phyloP scores from a whole-genome alignment of 2,888 invertebrate genomes.

The Lycaena phlaeas region DNA sequence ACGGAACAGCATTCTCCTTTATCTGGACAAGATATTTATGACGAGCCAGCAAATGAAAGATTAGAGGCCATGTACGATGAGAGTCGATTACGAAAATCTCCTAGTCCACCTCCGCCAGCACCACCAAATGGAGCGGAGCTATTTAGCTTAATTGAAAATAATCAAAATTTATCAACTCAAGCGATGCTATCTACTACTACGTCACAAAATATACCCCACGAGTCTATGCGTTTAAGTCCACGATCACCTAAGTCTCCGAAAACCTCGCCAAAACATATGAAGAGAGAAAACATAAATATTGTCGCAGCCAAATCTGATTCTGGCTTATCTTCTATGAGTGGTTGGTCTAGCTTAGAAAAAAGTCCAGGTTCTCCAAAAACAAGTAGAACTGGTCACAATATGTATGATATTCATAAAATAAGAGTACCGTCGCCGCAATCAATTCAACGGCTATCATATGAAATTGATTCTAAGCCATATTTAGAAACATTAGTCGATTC shows the following conservation, averaged over 20 bases:
- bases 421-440: constrained; percentile 54
- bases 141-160: constrained; percentile 59
- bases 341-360: constrained; percentile 89
- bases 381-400: constrained; percentile 45
- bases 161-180: constrained; percentile 36
- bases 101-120: constrained; percentile 87
- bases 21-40: constrained; percentile 77
- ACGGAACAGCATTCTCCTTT: constrained; percentile 76
- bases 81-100: constrained; percentile 64
- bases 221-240: constrained; percentile 75
- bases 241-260: constrained; percentile 82
- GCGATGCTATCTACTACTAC: constrained; percentile 44
- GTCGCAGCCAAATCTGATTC: constrained; percentile 88
- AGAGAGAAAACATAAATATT: constrained; percentile 74
- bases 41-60: constrained; percentile 60
- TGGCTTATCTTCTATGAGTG: constrained; percentile 89
- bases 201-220: constrained; percentile 33
- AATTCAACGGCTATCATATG: constrained; percentile 50
- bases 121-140: constrained; percentile 76
- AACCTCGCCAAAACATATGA: constrained; percentile 79
- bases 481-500: constrained; percentile 74
- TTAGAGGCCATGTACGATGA: constrained; percentile 65
- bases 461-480: constrained; percentile 58
- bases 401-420: constrained; percentile 55
- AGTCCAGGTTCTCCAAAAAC: constrained; percentile 86